Evolutionary conservation across 2,888 invertebrate species (phyloP).

Genomic region (Hemaris fuciformis): DNA sequence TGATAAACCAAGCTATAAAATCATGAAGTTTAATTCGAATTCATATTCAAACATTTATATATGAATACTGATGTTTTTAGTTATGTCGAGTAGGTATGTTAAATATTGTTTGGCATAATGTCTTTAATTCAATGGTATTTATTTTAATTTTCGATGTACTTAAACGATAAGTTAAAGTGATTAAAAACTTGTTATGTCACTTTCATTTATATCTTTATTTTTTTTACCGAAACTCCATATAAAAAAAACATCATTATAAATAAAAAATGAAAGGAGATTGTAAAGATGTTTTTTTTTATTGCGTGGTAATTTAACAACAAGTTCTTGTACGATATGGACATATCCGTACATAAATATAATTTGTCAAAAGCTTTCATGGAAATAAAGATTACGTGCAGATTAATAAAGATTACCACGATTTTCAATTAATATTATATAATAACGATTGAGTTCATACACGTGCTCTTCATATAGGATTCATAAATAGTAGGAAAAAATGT

Average conservation of each 20-base stretch:
- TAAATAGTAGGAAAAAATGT: constrained; percentile 18
- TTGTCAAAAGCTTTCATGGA: not conserved
- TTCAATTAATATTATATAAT: not conserved
- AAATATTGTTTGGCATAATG: not conserved
- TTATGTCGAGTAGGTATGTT: not conserved
- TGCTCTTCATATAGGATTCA: not conserved
- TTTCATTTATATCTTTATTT: too few relatives aligned
- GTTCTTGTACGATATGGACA: not conserved
- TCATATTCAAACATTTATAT: not conserved
- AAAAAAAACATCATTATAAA: not conserved
- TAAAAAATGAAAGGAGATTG: not conserved
- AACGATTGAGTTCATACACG: not conserved
- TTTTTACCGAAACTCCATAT: not conserved
- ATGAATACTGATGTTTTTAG: not conserved
- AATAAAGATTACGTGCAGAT: not conserved
- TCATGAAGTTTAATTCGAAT: not conserved
- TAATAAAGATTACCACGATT: not conserved
- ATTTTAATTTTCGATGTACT: too few relatives aligned
- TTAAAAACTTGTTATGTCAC: not conserved
- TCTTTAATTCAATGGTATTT: too few relatives aligned
- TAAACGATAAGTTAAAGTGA: too few relatives aligned
- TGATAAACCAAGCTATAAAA: not conserved
- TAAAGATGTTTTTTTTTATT: not conserved
- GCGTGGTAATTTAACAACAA: not conserved
- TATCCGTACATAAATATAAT: not conserved